Evolutionary conservation across 2,888 invertebrate genomes (phyloP), one percentile per base, ranked within the genome.

Genomic region (Hermodice carunculata): DNA sequence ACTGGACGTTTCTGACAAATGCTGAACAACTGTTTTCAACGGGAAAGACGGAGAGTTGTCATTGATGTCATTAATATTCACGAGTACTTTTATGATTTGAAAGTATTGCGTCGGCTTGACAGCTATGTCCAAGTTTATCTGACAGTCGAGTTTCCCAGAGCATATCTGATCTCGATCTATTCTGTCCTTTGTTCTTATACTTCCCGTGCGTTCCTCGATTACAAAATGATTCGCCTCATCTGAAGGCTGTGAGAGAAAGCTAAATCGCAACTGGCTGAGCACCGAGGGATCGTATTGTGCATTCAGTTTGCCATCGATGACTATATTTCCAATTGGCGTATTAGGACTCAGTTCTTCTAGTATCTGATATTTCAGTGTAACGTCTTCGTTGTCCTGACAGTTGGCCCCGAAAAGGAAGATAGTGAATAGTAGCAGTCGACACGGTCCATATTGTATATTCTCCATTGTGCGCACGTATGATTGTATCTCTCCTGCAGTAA

Each of bases 281-380:
- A 42, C 51, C 3, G 53, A 26, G 40, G 28, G 26, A 48, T 60
- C 61, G 43, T 60, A 66, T 11, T 37, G 43, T 31, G 51, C 42
- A 37, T 57, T 57, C 24, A 72, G 57, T 8, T 59, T 31, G 24
- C 62, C 66, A 78, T 92, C 90, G 0, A 65, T 61, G 44, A 75
- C 70, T n/a, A 81, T 64, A 61, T 78, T 77, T 8, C 79, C 80
- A 1, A 81, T 67, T 14, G 68, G 67, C 5, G 78, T 78, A 24
- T 75, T 75, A 11, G 76, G 70, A 0, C 77, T 73, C 34, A 68
- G 69, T 62, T 81, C 80, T 66, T 83, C 83, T 6, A 63, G 63
- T 11, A 82, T 66, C 28, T n/a, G n/a, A n/a, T n/a, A n/a, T n/a
- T n/a, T n/a, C n/a, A n/a, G n/a, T n/a, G n/a, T n/a, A n/a, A n/a